Evolutionary conservation across 2,888 invertebrate genomes (phyloP).

Genomic region (Macrophya annulata): DNA sequence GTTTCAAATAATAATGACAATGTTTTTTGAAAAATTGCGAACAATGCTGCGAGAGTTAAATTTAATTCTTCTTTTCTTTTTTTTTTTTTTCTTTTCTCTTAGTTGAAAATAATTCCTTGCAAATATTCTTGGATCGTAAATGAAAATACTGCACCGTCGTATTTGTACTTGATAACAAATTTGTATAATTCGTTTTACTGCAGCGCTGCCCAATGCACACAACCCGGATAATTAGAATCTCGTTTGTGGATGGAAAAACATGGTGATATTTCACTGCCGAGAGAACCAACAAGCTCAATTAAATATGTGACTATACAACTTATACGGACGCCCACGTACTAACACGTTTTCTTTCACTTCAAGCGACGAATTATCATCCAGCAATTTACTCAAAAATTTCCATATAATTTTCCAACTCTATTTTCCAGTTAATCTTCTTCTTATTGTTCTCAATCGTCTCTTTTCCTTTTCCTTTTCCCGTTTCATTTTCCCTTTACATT

Average conservation of each 20-base stretch:
- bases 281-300: not conserved
- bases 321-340: not conserved
- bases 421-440: slow-evolving; percentile 12
- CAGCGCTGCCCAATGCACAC: not conserved
- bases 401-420: slow-evolving; percentile 26
- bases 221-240: slow-evolving; percentile 45
- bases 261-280: not conserved
- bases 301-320: not conserved
- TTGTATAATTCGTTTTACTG: slow-evolving; percentile 13
- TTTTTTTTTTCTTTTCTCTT: not conserved
- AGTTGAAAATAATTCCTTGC: not conserved
- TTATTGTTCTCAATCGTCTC: not conserved
- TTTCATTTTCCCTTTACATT: not conserved
- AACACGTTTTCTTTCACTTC: slow-evolving; percentile 1
- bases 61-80: not conserved
- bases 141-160: not conserved
- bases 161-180: not conserved
- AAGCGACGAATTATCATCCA: slow-evolving; percentile 11
- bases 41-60: not conserved
- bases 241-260: slow-evolving; percentile 31
- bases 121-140: not conserved
- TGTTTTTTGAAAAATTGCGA: not conserved
- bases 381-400: slow-evolving; percentile 35
- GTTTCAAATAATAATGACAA: not conserved
- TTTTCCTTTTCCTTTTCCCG: not conserved